Base-by-base conservation (phyloP, 2,113 vertebrate genomes). In the Albula goreensis region DNA sequence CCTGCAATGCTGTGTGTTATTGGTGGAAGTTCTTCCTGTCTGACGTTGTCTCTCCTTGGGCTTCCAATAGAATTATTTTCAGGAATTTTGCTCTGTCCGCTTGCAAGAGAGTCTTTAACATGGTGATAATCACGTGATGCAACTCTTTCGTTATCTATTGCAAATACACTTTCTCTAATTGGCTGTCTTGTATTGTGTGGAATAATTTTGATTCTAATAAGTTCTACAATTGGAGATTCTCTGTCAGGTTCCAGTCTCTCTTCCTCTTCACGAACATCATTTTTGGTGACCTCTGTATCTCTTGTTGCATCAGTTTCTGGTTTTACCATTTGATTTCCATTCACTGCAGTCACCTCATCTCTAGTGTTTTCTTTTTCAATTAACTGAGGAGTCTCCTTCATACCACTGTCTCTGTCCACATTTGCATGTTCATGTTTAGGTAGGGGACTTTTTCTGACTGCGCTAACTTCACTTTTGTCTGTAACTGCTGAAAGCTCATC, bases 321-420 rank as follows among this genome's bases (percentile, higher is more conserved):
- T 41, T 41, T 41, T 41, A 1, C 31, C 31, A 41, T 0, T 1
- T 41, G 31, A 41, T 41, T 41, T 41, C 31, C 31, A 41, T 41
- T 41, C 31, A 41, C 31, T 41, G 31, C 31, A 1, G 31, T 41
- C 31, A 41, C 31, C 31, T 41, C 31, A 41, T 41, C 31, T 41
- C 31, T 41, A 41, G 31, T 41, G 31, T 41, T 90, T 86, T 90
- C 90, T 41, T 89, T 90, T 50, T 87, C 86, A 5, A 31, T 50
- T 17, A 70, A 56, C 80, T 51, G 41, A 53, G 31, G 50, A 12
- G 15, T 90, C 87, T 41, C 31, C 31, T 41, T 41, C 31, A 41
- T 41, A 41, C 31, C 31, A 1, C 31, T 41, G 31, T 41, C 31
- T 41, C 31, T 41, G 31, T 41, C 31, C 31, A 41, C 31, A 41